These are phyloP conservation scores for Cataglyphis hispanica DNA, from an alignment of 1,140 invertebrate genomes.

Conservation along the genomic window DNA sequence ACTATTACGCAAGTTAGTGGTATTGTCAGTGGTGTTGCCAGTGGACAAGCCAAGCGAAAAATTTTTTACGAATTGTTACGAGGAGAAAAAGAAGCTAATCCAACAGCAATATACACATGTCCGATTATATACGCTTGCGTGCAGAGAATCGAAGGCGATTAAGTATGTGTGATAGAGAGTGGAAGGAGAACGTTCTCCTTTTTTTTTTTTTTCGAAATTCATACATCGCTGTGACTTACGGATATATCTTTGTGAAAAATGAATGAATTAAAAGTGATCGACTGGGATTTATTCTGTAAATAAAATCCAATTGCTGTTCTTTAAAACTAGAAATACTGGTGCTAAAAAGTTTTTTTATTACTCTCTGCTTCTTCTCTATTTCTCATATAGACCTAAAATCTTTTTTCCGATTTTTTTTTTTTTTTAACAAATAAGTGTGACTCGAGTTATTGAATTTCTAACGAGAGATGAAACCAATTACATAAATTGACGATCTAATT, in stretches of 20 bases:
- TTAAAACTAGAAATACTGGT: neutral
- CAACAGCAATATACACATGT: slow-evolving; percentile 44
- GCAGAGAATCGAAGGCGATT: slow-evolving; percentile 12
- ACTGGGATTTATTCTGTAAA: slow-evolving; percentile 1
- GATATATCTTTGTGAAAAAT: slow-evolving; percentile 48
- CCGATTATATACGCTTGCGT: slow-evolving; percentile 34
- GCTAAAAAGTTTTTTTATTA: neutral
- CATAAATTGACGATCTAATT: neutral
- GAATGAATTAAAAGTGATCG: slow-evolving; percentile 52
- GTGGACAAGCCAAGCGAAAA: slow-evolving; percentile 36
- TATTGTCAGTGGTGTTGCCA: slow-evolving; percentile 17
- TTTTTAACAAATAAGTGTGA: neutral
- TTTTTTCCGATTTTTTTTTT: neutral
- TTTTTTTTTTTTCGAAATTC: slow-evolving; percentile 14
- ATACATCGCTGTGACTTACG: slow-evolving; percentile 18
- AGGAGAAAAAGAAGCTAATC: neutral
- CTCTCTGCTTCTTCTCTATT: no score
- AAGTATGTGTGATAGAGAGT: neutral
- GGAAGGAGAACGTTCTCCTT: neutral
- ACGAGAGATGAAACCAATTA: neutral
- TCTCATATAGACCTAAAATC: neutral
- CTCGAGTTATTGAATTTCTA: slow-evolving; percentile 20
- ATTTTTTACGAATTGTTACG: slow-evolving; percentile 49
- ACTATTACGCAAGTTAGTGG: slow-evolving; percentile 52
- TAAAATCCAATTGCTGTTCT: neutral